phyloP scores from a whole-genome alignment of 2,113 vertebrate species.

The Eira barbara region DNA sequence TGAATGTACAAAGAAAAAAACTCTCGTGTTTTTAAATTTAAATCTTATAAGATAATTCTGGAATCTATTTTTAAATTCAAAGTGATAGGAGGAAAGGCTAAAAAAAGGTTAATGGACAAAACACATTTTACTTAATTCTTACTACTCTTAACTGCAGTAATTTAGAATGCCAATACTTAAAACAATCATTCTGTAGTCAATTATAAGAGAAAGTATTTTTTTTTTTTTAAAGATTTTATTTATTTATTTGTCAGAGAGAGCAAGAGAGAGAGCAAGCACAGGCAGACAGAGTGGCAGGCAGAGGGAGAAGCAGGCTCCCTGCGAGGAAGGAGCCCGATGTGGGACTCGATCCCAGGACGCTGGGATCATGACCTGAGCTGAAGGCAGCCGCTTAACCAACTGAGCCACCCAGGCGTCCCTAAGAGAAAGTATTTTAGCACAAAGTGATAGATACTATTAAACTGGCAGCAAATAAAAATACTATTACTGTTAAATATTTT shows the following conservation, averaged over 20 bases:
- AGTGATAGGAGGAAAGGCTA: conserved; percentile 34
- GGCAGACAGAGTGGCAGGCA: too few species aligned
- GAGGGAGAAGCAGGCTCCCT: too few species aligned
- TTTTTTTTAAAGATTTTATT: too few species aligned
- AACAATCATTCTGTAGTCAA: neutral
- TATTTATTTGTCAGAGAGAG: too few species aligned
- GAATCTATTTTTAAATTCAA: conserved; percentile 56
- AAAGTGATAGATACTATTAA: conserved; percentile 16
- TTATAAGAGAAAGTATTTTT: neutral
- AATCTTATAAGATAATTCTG: conserved; percentile 26
- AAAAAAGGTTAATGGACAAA: conserved; percentile 50
- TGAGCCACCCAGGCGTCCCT: too few species aligned
- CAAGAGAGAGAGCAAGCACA: too few species aligned
- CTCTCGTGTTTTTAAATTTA: conserved; percentile 40
- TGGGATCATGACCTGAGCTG: too few species aligned
- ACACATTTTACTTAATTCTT: conserved; percentile 7
- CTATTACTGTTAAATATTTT: conserved; percentile 1
- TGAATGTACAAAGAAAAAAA: neutral
- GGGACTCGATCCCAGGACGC: too few species aligned
- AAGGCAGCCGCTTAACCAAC: too few species aligned
- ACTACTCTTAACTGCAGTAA: neutral
- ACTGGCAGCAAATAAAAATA: conserved; percentile 11
- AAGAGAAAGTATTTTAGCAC: conserved; percentile 3
- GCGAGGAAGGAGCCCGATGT: too few species aligned
- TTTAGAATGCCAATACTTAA: conserved; percentile 18